phyloP scores from a whole-genome alignment of 2,797 vertebrate genomes.

The Taenioides sp. region DNA sequence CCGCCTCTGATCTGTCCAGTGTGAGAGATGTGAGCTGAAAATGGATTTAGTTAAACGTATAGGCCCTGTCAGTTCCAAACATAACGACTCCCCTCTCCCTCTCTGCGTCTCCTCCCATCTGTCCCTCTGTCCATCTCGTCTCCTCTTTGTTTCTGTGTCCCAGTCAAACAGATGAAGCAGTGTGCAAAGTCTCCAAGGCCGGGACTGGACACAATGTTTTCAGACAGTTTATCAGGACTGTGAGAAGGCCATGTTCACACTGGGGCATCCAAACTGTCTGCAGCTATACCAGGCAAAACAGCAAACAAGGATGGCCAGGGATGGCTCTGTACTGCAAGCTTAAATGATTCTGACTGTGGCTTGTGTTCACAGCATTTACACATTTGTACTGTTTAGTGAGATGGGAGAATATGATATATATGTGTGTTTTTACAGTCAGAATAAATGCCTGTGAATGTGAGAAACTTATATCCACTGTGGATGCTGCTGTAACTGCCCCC shows the following conservation, averaged over 20 bases:
- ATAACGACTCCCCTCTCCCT: slow-evolving; percentile 13
- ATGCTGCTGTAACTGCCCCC: no score
- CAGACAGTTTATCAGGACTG: slow-evolving; percentile 54
- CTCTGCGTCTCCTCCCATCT: slow-evolving; percentile 26
- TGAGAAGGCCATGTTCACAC: slow-evolving; percentile 38
- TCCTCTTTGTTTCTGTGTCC: slow-evolving; percentile 16
- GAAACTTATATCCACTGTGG: no score
- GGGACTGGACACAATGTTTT: slow-evolving; percentile 46
- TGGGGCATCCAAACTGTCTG: slow-evolving; percentile 48
- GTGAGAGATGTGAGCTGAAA: slow-evolving; percentile 22
- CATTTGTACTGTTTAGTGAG: neutral
- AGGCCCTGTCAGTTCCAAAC: slow-evolving; percentile 17
- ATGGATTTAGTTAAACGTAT: slow-evolving; percentile 21
- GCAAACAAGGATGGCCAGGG: slow-evolving; percentile 30
- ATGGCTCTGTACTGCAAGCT: slow-evolving; percentile 34
- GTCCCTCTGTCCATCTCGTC: slow-evolving; percentile 22
- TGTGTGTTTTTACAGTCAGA: neutral
- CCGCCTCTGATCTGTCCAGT: slow-evolving; percentile 10
- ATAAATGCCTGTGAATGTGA: neutral
- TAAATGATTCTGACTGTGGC: slow-evolving; percentile 27
- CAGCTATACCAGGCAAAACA: slow-evolving; percentile 33
- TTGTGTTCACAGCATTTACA: neutral
- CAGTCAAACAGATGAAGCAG: slow-evolving; percentile 16
- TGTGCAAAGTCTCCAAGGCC: slow-evolving; percentile 25
- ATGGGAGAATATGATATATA: neutral